phyloP scores from a whole-genome alignment of 1,140 invertebrate species.

The Halyomorpha halys region DNA sequence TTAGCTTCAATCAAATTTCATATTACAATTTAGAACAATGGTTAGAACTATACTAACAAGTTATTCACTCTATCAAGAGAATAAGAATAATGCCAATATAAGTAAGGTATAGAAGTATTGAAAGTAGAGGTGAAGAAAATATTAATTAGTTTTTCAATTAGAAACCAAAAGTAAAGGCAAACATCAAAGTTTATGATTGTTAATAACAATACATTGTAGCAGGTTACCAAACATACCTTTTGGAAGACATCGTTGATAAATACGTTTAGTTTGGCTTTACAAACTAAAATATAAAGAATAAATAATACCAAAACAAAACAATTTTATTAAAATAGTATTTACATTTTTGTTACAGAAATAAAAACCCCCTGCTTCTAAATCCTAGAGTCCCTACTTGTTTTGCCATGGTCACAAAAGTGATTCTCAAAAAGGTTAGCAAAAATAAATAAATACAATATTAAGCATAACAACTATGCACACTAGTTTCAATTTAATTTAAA shows the following conservation, averaged over 20 bases:
- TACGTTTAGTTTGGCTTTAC: conserved; percentile 11
- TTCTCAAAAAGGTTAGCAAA: background rate
- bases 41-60: too few relatives aligned
- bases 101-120: too few relatives aligned
- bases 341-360: conserved; percentile 15
- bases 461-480: too few relatives aligned
- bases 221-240: conserved; percentile 24
- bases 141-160: background rate
- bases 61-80: too few relatives aligned
- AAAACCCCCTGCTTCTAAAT: background rate
- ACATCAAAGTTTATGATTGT: background rate
- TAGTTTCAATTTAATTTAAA: too few relatives aligned
- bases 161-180: background rate
- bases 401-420: conserved; percentile 16
- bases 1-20: too few relatives aligned
- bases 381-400: conserved; percentile 8
- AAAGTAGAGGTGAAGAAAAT: too few relatives aligned
- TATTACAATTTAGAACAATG: too few relatives aligned
- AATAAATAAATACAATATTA: too few relatives aligned
- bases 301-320: conserved; percentile 13
- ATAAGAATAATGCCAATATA: too few relatives aligned
- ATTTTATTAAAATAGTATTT: conserved; percentile 11
- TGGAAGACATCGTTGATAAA: conserved; percentile 28
- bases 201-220: conserved; percentile 14
- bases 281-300: conserved; percentile 11